A percentile compares a stretch with the other conserved stretches of the same genome.
These are phyloP conservation scores for Rhodophaea formosa DNA, from an alignment of 2,888 invertebrate species.

Conservation along the genomic window DNA sequence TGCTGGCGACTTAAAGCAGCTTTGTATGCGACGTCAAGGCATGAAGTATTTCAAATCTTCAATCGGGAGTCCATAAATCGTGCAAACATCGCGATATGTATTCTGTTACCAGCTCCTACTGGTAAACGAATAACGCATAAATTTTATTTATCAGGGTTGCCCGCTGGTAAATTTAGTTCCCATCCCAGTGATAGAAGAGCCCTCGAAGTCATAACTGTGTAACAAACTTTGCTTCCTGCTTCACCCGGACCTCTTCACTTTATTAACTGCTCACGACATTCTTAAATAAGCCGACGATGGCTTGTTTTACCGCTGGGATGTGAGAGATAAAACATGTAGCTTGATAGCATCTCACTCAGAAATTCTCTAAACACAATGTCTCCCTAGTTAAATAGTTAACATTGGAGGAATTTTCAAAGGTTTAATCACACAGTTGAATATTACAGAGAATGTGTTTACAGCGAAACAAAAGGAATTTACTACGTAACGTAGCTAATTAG, in stretches of 20 bases:
- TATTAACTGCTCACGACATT: background rate
- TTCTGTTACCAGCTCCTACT: constrained; percentile 1
- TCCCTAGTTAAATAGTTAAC: background rate
- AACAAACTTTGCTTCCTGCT: background rate
- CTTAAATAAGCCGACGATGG: background rate
- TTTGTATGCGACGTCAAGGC: constrained; percentile 31
- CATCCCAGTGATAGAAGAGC: background rate
- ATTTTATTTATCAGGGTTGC: background rate
- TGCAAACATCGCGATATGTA: constrained; percentile 8
- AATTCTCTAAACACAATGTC: background rate
- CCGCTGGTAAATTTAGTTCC: background rate
- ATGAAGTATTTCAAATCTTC: constrained; percentile 23
- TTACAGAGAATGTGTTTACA: constrained; percentile 11
- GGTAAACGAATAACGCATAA: background rate
- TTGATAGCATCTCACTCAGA: constrained; percentile 4
- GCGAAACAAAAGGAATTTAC: constrained; percentile 3
- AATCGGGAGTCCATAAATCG: constrained; percentile 2
- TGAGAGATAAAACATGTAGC: constrained; percentile 2
- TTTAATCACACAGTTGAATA: constrained; percentile 5
- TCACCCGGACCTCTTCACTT: background rate
- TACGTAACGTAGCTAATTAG: constrained; percentile 12
- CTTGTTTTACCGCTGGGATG: background rate
- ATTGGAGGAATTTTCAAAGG: background rate
- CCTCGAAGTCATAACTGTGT: background rate
- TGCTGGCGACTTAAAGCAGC: constrained; percentile 47